A percentile compares a stretch with the other conserved stretches of the same genome.
Evolutionary conservation across 2,888 invertebrate species (phyloP).

Genomic region (Byasa hedistus): DNA sequence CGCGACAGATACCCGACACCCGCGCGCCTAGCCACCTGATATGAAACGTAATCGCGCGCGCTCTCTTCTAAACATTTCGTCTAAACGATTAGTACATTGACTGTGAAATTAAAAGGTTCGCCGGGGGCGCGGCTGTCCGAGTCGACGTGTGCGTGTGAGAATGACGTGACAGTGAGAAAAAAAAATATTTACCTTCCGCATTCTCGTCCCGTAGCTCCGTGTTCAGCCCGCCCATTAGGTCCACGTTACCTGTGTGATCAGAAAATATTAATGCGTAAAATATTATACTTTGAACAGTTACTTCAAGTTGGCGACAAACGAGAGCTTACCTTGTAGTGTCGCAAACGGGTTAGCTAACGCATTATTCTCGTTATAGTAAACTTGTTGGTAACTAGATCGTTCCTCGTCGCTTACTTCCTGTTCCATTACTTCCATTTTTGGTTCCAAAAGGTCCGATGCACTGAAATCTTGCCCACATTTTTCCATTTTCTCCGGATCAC

Average conservation of each 20-base stretch:
- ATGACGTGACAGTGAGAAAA: constrained; percentile 61
- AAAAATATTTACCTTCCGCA: constrained; percentile 67
- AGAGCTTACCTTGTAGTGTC: constrained; percentile 61
- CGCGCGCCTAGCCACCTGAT: constrained; percentile 71
- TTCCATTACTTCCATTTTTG: constrained; percentile 87
- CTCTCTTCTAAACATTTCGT: constrained; percentile 51
- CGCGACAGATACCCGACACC: constrained; percentile 64
- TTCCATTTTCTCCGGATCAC: constrained; percentile 64
- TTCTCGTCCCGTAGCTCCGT: constrained; percentile 71
- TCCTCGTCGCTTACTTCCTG: constrained; percentile 85
- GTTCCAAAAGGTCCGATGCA: constrained; percentile 78
- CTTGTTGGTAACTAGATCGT: constrained; percentile 65
- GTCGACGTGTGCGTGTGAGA: constrained; percentile 75
- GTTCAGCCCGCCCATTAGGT: constrained; percentile 70
- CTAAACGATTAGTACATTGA: constrained; percentile 34
- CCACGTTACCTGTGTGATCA: constrained; percentile 65
- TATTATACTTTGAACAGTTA: not conserved
- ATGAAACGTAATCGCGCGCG: constrained; percentile 56
- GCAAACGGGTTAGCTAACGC: constrained; percentile 75
- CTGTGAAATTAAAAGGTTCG: constrained; percentile 57
- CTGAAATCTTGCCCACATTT: constrained; percentile 67
- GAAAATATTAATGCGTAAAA: not conserved
- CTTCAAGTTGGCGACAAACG: not conserved
- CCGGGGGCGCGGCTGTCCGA: constrained; percentile 80
- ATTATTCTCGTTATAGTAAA: constrained; percentile 70